Base-by-base conservation (phyloP, 2,113 vertebrate species). In the Megaceryle torquata region DNA sequence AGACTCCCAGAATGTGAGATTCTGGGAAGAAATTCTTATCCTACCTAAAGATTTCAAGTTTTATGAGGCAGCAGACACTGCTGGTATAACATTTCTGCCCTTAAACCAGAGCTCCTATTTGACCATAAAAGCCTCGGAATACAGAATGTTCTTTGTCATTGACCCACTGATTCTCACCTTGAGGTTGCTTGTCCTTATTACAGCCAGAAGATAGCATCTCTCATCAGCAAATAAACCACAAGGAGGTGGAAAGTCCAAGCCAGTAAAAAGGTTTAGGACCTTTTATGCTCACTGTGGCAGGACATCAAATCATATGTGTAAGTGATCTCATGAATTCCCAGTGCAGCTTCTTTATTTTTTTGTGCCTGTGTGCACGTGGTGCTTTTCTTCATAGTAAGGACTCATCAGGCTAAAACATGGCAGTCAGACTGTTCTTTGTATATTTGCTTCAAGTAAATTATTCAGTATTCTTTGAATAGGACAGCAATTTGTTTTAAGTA, bases 101-200 rank as follows among this genome's bases (percentile, higher is more conserved):
- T 61, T 71, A 64, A 88, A 77, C 31, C 28, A 77, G n/a, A 81
- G 46, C 33, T 89, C 29, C 33, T 21, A 16, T 31, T 67, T 81
- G 51, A 15, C 44, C 1, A 1, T 13, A 48, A 71, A 63, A 91
- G 9, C 51, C 46, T 86, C 0, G 0, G 41, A 86, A 56, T 39
- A 67, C 54, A 54, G 43, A 80, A 63, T 60, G 20, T 35, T 75
- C 46, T 56, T 68, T 59, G 54, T 25, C 35, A 44, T 10, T 81
- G 60, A 54, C 72, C 50, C n/a, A 33, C 39, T 31, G 35, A 33
- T 78, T 86, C 56, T 63, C 53, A 54, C 1, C 1, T 22, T 46
- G 51, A 70, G 74, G 46, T 51, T 78, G 1, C 56, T 54, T 41
- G 24, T 78, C 41, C 48, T 71, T 33, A 4, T 43, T 39, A 10